phyloP scores from a whole-genome alignment of 2,888 invertebrate species.

The Smittia sp. region DNA sequence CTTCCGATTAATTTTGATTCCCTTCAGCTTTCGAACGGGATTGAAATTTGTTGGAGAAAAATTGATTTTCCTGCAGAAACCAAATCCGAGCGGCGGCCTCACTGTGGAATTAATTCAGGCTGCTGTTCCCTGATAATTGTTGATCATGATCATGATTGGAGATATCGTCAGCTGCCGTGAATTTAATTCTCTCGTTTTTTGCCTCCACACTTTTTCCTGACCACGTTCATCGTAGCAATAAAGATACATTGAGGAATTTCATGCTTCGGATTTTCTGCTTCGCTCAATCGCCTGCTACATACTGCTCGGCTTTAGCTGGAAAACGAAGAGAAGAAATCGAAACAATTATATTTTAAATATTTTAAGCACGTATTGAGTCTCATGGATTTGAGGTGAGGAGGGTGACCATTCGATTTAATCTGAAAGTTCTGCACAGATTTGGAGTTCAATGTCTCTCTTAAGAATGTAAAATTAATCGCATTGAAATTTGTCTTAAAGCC shows the following conservation, averaged over 20 bases:
- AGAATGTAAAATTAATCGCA: neutral
- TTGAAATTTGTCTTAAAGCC: neutral
- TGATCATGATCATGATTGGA: constrained; percentile 22
- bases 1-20: neutral
- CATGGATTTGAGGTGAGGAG: neutral
- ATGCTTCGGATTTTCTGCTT: neutral
- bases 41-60: neutral
- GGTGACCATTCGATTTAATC: constrained; percentile 8
- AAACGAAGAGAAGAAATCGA: neutral
- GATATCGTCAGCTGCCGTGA: constrained; percentile 2
- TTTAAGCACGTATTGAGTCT: constrained; percentile 31
- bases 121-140: neutral
- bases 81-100: neutral
- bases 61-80: neutral
- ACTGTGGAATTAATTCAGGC: neutral
- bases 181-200: neutral
- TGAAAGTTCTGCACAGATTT: neutral
- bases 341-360: constrained; percentile 39
- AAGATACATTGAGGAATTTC: constrained; percentile 19
- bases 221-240: constrained; percentile 14
- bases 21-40: neutral
- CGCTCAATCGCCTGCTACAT: neutral
- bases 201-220: neutral
- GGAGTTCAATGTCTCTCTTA: neutral
- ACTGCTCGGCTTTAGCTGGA: neutral